Conservation (phyloP, 2,113 vertebrate species). For the Lichenostomus cassidix region DNA sequence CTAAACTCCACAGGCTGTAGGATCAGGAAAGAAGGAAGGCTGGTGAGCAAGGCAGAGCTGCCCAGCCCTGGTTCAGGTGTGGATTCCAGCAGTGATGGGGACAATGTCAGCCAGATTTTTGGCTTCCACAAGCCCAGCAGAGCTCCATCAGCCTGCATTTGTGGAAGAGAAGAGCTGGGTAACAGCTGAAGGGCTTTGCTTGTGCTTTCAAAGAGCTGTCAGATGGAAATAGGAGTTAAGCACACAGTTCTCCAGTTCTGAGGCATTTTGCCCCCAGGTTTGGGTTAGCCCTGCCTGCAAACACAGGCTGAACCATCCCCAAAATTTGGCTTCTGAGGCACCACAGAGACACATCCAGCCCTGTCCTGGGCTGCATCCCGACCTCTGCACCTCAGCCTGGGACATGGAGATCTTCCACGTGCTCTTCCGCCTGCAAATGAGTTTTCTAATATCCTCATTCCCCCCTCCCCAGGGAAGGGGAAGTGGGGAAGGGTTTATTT, state of each 20-base stretch:
- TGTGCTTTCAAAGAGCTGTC: neutral
- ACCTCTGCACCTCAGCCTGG: neutral
- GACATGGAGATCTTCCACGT: neutral
- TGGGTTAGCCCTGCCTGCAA: neutral
- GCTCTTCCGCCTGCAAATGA: slow-evolving; percentile 28
- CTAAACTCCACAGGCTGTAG: rapidly evolving
- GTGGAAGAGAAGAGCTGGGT: neutral
- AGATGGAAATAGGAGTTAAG: neutral
- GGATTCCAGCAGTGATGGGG: neutral
- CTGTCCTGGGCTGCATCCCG: neutral
- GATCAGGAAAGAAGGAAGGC: neutral
- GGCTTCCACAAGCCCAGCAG: neutral
- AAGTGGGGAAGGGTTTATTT: slow-evolving; percentile 38
- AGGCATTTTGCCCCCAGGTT: neutral
- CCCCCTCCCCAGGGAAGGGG: neutral
- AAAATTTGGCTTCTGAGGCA: neutral
- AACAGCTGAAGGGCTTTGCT: neutral
- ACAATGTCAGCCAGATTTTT: neutral
- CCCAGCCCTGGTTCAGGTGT: neutral
- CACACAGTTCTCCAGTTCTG: neutral
- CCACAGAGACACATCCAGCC: too few species aligned
- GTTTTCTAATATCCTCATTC: slow-evolving; percentile 16
- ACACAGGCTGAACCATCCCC: neutral
- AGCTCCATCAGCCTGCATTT: neutral
- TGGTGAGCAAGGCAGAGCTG: neutral